Conservation (phyloP, 2,888 invertebrate species). For the Molorchus minor region DNA sequence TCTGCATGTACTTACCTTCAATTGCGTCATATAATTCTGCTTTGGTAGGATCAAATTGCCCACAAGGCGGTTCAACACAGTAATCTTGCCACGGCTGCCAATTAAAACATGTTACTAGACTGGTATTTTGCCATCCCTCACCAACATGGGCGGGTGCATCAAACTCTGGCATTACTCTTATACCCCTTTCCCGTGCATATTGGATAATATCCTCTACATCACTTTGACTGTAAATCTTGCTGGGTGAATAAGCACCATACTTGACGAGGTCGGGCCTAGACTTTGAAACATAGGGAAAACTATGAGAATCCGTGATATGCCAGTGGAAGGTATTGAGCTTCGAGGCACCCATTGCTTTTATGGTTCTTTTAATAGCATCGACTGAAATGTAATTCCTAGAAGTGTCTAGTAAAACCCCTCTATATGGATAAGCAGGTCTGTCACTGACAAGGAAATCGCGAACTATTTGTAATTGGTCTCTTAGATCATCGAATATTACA, state of each 20-base stretch:
- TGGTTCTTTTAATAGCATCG: slow-evolving; percentile 74
- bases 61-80: slow-evolving; percentile 87
- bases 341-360: slow-evolving; percentile 90
- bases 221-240: slow-evolving; percentile 70
- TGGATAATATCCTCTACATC: slow-evolving; percentile 45
- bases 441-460: slow-evolving; percentile 73
- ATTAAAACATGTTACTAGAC: slow-evolving; percentile 74
- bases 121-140: slow-evolving; percentile 82
- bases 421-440: slow-evolving; percentile 84
- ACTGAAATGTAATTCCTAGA: slow-evolving; percentile 86
- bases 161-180: slow-evolving; percentile 90
- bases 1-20: slow-evolving; percentile 58
- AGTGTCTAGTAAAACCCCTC: slow-evolving; percentile 81
- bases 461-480: slow-evolving; percentile 70
- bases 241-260: slow-evolving; percentile 81
- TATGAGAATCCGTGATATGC: slow-evolving; percentile 94
- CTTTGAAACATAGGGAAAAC: slow-evolving; percentile 86
- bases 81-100: slow-evolving; percentile 77
- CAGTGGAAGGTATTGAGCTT: slow-evolving; percentile 95
- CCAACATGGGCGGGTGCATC: slow-evolving; percentile 92
- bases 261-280: slow-evolving; percentile 76
- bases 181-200: slow-evolving; percentile 67
- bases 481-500: slow-evolving; percentile 73
- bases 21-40: slow-evolving; percentile 74
- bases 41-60: slow-evolving; percentile 80